These are phyloP conservation scores for Tachypleus tridentatus DNA, from an alignment of 1,140 invertebrate species.

Conservation along the genomic window DNA sequence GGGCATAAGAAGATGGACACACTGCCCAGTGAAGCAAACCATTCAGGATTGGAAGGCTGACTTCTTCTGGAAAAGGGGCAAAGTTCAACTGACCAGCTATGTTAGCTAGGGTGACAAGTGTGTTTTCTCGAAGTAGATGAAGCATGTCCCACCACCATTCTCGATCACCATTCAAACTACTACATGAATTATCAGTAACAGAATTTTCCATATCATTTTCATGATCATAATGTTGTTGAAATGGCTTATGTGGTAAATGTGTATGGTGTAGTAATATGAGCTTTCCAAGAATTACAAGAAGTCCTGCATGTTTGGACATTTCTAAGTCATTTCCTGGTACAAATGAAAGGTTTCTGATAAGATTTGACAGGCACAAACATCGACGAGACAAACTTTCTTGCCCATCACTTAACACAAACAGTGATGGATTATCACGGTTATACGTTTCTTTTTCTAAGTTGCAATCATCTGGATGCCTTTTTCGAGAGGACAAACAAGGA, in stretches of 20 bases:
- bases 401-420: conserved; percentile 68
- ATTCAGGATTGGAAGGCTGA: conserved; percentile 80
- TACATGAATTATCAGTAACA: conserved; percentile 42
- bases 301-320: conserved; percentile 74
- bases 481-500: conserved; percentile 32
- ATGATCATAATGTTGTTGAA: conserved; percentile 56
- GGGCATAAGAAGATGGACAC: conserved; percentile 85
- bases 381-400: conserved; percentile 74
- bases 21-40: conserved; percentile 92
- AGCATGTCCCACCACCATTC: conserved; percentile 94
- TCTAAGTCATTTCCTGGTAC: conserved; percentile 92
- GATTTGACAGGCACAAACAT: conserved; percentile 83
- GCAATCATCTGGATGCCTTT: conserved; percentile 54
- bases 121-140: conserved; percentile 80
- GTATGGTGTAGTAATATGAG: conserved; percentile 79
- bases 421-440: conserved; percentile 74
- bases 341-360: conserved; percentile 86
- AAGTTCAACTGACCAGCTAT: conserved; percentile 88
- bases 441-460: conserved; percentile 89
- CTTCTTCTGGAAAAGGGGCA: conserved; percentile 68
- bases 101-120: conserved; percentile 84
- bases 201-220: conserved; percentile 68
- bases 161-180: conserved; percentile 30
- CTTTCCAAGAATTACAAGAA: conserved; percentile 77
- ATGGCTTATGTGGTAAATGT: conserved; percentile 48